Evolutionary conservation across 2,888 invertebrate species (phyloP), one percentile per base, ranked within the genome.

Genomic region (Aporophyla lueneburgensis): DNA sequence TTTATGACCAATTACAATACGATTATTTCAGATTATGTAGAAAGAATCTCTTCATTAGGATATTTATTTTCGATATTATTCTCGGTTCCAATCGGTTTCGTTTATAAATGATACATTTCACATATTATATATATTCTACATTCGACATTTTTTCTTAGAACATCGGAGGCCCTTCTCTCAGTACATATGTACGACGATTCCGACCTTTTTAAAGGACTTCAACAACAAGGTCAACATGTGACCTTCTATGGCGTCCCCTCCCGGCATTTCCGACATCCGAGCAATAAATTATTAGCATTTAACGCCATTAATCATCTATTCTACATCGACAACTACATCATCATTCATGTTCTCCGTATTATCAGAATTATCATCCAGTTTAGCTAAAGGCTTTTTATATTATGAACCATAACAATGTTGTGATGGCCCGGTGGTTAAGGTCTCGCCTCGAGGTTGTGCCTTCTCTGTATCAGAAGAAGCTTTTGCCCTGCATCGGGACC

Each of bases 231-330:
- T 80, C 80, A 71, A 27, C 43, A 0, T 40, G 9, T 84, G 80
- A 80, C 80, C 80, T 80, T 80, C 66, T 49, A 61, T n/a, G 72
- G 80, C 56, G 79, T 79, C 84, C 80, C 85, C 80, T 84, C 66
- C 59, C 71, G 63, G 24, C 51, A 66, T 84, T 80, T 80, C 66
- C 65, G 71, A 80, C 71, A 66, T 61, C 59, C 27, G 61, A 84
- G 68, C 72, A 71, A 71, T 84, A 80, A 84, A 80, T 84, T 61
- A 61, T 46, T 56, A 67, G 69, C 61, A 68, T 78, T 66, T 56
- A 62, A 66, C 78, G 67, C 83, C 62, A 78, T 84, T 84, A 66
- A 61, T 84, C 54, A 80, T 76, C 6, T 19, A 56, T 43, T 77
- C 72, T 59, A 33, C 63, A 76, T 72, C 19, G 14, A 46, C 46